Conservation (phyloP, 1,140 invertebrate genomes). For the Notospermus geniculatus region DNA sequence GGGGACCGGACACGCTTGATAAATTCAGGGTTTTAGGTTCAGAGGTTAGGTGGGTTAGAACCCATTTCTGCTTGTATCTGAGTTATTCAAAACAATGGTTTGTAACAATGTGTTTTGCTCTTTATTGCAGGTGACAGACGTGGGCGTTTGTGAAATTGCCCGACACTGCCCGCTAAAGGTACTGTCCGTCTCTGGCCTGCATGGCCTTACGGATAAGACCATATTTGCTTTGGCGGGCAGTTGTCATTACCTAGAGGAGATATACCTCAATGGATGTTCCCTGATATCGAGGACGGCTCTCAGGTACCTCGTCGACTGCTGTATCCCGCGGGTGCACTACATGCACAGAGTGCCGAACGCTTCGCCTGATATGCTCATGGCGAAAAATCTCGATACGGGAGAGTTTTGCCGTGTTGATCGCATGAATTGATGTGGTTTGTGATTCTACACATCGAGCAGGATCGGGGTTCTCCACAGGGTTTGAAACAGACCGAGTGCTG, state of each 20-base stretch:
- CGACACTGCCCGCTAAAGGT: conserved; percentile 33
- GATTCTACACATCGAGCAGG: too few species aligned
- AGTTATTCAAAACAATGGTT: too few species aligned
- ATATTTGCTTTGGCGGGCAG: conserved; percentile 49
- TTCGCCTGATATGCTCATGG: conserved; percentile 42
- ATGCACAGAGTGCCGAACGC: conserved; percentile 45
- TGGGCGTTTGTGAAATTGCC: conserved; percentile 39
- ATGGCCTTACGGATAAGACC: conserved; percentile 44
- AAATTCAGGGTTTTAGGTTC: too few species aligned
- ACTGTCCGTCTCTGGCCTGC: conserved; percentile 41
- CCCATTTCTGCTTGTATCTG: too few species aligned
- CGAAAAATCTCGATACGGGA: conserved; percentile 50
- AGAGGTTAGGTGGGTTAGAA: too few species aligned
- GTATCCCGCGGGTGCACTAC: conserved; percentile 35
- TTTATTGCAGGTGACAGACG: conserved; percentile 42
- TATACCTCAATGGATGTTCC: conserved; percentile 50
- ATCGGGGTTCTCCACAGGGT: too few species aligned
- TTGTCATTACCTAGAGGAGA: conserved; percentile 42
- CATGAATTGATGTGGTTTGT: too few species aligned
- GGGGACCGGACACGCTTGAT: too few species aligned
- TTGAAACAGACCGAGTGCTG: too few species aligned
- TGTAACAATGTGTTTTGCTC: too few species aligned
- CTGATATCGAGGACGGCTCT: conserved; percentile 38
- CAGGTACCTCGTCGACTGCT: conserved; percentile 47
- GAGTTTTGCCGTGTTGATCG: conserved; percentile 42